These are phyloP conservation scores for Salmo trutta DNA, from an alignment of 2,797 vertebrate species.

Conservation along the genomic window DNA sequence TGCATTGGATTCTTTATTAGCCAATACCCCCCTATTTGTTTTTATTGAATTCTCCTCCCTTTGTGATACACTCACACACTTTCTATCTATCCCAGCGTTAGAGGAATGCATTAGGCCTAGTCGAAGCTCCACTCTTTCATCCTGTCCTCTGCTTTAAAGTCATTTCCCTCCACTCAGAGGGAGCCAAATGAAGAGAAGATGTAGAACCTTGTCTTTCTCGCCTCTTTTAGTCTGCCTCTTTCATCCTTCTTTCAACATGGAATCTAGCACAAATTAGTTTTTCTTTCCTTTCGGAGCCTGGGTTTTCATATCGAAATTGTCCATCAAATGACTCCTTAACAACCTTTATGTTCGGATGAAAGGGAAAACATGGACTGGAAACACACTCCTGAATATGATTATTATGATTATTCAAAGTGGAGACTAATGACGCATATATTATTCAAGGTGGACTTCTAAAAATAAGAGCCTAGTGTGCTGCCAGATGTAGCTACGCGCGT, in stretches of 20 bases:
- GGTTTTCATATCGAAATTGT: slow-evolving; percentile 70
- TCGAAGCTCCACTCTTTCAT: slow-evolving; percentile 62
- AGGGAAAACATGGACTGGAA: slow-evolving; percentile 40
- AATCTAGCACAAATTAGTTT: slow-evolving; percentile 68
- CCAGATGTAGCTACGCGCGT: neutral
- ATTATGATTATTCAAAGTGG: slow-evolving; percentile 58
- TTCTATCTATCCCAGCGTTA: too few species aligned
- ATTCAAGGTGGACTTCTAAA: slow-evolving; percentile 57
- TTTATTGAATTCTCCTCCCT: too few species aligned
- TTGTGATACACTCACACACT: too few species aligned
- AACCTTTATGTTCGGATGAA: slow-evolving; percentile 64
- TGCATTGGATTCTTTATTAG: too few species aligned
- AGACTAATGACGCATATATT: slow-evolving; percentile 70
- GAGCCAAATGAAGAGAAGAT: slow-evolving; percentile 73
- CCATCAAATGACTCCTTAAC: slow-evolving; percentile 69
- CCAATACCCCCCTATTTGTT: too few species aligned
- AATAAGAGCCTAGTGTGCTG: slow-evolving; percentile 20
- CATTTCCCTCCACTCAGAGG: slow-evolving; percentile 65
- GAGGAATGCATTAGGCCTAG: too few species aligned
- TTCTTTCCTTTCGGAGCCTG: slow-evolving; percentile 47
- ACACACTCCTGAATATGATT: slow-evolving; percentile 51
- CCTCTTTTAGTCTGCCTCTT: slow-evolving; percentile 73
- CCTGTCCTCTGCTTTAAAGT: slow-evolving; percentile 70
- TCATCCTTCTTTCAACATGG: slow-evolving; percentile 66
- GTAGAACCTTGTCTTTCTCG: slow-evolving; percentile 60